Evolutionary conservation across 1,140 invertebrate species (phyloP), one percentile per base, ranked within the genome.

Genomic region (Papilio helenus): DNA sequence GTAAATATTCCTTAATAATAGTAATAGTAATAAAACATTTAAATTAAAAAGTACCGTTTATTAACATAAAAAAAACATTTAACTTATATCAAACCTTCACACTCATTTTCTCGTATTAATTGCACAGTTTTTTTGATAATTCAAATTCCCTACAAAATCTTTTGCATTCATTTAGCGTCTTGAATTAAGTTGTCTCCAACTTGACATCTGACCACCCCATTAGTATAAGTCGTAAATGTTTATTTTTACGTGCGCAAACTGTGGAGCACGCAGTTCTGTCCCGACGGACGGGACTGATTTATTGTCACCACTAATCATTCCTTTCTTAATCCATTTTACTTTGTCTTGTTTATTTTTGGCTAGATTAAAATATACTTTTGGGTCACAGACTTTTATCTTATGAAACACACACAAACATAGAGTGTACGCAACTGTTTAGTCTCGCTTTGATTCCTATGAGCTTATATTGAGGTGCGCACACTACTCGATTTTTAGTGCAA

Each of bases 181-280:
- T 3, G 61, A 68, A 68, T 68, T 68, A 29, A 29, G 61, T 16
- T 3, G 1, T 68, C 14, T 26, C 61, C 61, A 68, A 68, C 61
- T 68, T 68, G 61, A 68, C 61, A 68, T 68, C 61, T 68, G 61
- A 68, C 61, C 61, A 68, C 61, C 26, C 61, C 61, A 68, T 68
- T 68, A 68, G 61, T 68, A 68, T 68, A 34, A 68, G 61, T 68
- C 61, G 14, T 26, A 29, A 68, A 68, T 68, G 61, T 68, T 68
- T 68, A 68, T 68, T 68, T 68, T 68, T 68, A 39, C 61, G 12
- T 68, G 4, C n/a, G 23, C 61, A 16, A 29, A 16, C 12, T 16
- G 26, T 55, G 58, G 2, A 23, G 61, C 61, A 29, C 61, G 61
- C 61, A 29, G 51, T 14, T 10, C 58, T 61, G 61, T 68, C 61